Base-by-base conservation (phyloP, 2,113 vertebrate species). In the Lucifuga dentata region DNA sequence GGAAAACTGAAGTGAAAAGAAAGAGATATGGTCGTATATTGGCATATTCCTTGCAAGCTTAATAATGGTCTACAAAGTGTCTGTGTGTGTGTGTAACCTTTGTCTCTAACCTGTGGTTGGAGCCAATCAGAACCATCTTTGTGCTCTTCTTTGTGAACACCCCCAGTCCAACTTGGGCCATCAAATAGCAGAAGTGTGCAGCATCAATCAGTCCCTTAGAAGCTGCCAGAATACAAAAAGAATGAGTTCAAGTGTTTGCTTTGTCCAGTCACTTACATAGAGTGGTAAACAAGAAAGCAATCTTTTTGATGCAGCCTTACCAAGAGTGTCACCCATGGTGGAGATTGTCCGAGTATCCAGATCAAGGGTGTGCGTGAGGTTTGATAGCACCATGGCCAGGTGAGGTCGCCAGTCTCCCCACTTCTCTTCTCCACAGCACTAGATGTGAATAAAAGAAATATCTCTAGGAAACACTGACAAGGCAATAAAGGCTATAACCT, bases 331-430 rank as follows among this genome's bases (percentile, higher is more conserved):
- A 0, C 98, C 98, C 97, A 99, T 99, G 0, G 98, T 98, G 53
- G 92, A 90, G 82, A 99, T 95, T 0, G 98, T 95, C 81, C 96
- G 92, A 10, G 94, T 93, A 76, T 98, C 97, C 78, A 98, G 92
- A 5, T 98, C 96, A 80, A 95, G 38, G 0, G 93, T 94, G 85
- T 93, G 95, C 11, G 94, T 96, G 83, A 99, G 81, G 89, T 99
- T 99, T 53, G 98, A 99, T 64, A 99, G 84, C 59, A 99, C 95
- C 98, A 99, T 99, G 11, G 98, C 97, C 41, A 99, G 90, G 39
- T 99, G 98, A 5, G 98, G 97, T 53, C 98, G 92, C 98, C 98
- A 99, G 79, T 99, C 97, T 3, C 97, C 98, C 98, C 98, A 99
- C 73, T 97, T 98, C 85, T 98, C 98, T 51, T 99, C 98, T 63